Evolutionary conservation across 2,797 vertebrate genomes (phyloP).

Genomic region (Astyanax mexicanus): DNA sequence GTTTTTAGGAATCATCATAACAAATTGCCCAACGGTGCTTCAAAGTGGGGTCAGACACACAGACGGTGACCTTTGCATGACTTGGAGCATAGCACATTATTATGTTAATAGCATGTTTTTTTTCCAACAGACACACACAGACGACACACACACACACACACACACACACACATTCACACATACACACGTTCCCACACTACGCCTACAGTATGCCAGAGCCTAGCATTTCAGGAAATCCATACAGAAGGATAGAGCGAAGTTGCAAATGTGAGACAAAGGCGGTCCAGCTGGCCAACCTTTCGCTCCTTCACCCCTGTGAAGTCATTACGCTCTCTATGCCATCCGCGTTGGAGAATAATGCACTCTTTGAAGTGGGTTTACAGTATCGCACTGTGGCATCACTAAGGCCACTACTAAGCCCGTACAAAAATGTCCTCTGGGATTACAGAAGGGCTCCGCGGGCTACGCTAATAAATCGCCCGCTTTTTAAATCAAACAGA

Average conservation of each 20-base stretch:
- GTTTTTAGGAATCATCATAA: too few species aligned
- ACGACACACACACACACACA: not conserved
- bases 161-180: conserved; percentile 57
- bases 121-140: not conserved
- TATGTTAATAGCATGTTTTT: not conserved
- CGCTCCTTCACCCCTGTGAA: conserved; percentile 77
- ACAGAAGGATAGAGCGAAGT: conserved; percentile 54
- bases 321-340: conserved; percentile 63
- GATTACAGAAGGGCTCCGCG: conserved; percentile 78
- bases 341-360: conserved; percentile 78
- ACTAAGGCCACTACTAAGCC: conserved; percentile 82
- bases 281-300: conserved; percentile 80
- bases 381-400: conserved; percentile 81
- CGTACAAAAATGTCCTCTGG: conserved; percentile 79
- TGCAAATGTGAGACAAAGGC: conserved; percentile 66
- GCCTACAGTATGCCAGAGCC: conserved; percentile 61
- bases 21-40: too few species aligned
- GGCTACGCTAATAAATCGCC: conserved; percentile 80
- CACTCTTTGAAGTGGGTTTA: conserved; percentile 79
- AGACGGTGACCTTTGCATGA: too few species aligned
- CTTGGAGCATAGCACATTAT: too few species aligned
- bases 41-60: too few species aligned
- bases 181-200: conserved; percentile 69
- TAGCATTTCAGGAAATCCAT: conserved; percentile 51
- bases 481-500: conserved; percentile 80